These are phyloP conservation scores for Pseudomyrmex dendroicus DNA, from an alignment of 1,140 invertebrate genomes.

Conservation along the genomic window DNA sequence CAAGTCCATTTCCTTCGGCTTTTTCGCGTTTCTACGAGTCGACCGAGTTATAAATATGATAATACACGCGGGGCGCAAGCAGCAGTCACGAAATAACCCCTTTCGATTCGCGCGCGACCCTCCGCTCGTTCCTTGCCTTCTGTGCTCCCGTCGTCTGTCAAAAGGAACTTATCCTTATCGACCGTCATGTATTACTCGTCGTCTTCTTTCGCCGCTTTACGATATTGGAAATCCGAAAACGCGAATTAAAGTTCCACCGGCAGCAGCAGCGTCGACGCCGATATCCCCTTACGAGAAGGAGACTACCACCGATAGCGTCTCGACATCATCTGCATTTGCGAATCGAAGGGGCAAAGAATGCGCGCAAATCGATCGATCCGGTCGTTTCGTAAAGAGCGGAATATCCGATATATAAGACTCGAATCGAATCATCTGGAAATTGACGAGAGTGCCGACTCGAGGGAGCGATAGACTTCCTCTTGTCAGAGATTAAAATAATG, in stretches of 20 bases:
- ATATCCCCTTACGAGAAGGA: not conserved
- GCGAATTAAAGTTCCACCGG: constrained; percentile 77
- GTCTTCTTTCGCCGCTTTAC: constrained; percentile 72
- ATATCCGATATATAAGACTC: not conserved
- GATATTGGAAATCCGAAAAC: constrained; percentile 81
- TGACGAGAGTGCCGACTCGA: not conserved
- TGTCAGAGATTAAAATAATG: too few relatives aligned
- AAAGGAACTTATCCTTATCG: constrained; percentile 71
- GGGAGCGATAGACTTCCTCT: not conserved
- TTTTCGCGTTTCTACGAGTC: constrained; percentile 74
- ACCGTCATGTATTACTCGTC: constrained; percentile 74
- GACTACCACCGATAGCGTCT: constrained; percentile 29
- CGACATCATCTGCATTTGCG: constrained; percentile 28
- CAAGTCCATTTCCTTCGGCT: constrained; percentile 34
- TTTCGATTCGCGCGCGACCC: constrained; percentile 71
- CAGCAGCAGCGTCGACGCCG: constrained; percentile 31
- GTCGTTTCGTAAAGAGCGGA: constrained; percentile 31
- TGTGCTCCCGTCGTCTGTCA: constrained; percentile 23
- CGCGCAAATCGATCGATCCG: constrained; percentile 61
- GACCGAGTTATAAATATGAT: constrained; percentile 82
- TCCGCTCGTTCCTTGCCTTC: constrained; percentile 54
- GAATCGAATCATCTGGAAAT: constrained; percentile 35
- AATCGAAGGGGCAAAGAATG: constrained; percentile 55
- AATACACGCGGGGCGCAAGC: constrained; percentile 75
- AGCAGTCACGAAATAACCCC: constrained; percentile 80